Percentiles rank a stretch among this genome's conserved stretches.
Evolutionary conservation across 1,140 invertebrate species (phyloP).

Genomic region (Carcinoscorpius rotundicauda): DNA sequence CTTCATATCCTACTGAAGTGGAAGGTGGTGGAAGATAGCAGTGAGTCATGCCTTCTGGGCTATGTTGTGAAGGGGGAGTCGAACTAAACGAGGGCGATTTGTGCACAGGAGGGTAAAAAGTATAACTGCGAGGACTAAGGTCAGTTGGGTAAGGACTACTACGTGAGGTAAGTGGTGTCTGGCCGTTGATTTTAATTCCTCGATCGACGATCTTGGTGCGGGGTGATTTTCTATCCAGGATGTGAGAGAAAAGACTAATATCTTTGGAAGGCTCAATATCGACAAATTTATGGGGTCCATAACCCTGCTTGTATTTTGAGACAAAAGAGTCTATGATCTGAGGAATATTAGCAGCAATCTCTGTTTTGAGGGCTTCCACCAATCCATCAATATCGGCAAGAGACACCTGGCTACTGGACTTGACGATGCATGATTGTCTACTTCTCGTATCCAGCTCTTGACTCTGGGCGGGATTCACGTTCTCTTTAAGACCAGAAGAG

Average conservation of each 20-base stretch:
- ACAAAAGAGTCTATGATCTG: slow-evolving; percentile 81
- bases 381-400: slow-evolving; percentile 67
- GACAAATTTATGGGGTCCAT: slow-evolving; percentile 31
- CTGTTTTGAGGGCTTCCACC: slow-evolving; percentile 74
- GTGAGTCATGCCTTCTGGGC: neutral
- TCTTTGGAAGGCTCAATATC: slow-evolving; percentile 4
- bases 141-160: neutral
- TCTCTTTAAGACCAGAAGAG: no score
- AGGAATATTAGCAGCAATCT: slow-evolving; percentile 68
- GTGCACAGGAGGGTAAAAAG: neutral
- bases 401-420: slow-evolving; percentile 15
- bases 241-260: slow-evolving; percentile 41
- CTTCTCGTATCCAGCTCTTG: neutral
- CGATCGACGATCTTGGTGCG: slow-evolving; percentile 61
- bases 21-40: neutral
- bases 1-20: neutral
- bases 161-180: neutral
- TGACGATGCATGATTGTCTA: slow-evolving; percentile 17
- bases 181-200: slow-evolving; percentile 34
- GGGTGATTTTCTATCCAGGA: slow-evolving; percentile 69
- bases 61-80: neutral
- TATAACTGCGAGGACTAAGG: no score
- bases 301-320: slow-evolving; percentile 56
- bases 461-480: no score
- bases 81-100: neutral